A percentile compares a stretch with the other conserved stretches of the same genome.
phyloP scores from a whole-genome alignment of 2,888 invertebrate species.

The Dysmachus trigonus region DNA sequence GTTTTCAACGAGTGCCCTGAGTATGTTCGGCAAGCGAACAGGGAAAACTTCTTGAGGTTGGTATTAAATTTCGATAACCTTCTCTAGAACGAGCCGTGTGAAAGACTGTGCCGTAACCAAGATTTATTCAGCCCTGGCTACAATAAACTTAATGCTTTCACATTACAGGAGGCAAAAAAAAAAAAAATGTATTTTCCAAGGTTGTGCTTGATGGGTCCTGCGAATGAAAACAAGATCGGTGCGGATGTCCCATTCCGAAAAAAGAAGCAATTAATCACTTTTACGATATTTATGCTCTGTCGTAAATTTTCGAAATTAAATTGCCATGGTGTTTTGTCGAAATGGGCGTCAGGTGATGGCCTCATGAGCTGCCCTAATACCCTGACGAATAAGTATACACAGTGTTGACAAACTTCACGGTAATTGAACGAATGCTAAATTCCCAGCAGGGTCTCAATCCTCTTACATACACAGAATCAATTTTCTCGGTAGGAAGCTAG shows the following conservation, averaged over 20 bases:
- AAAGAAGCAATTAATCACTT: neutral
- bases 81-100: neutral
- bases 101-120: neutral
- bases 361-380: neutral
- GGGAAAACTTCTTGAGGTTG: neutral
- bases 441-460: neutral
- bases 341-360: neutral
- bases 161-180: neutral
- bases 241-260: neutral
- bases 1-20: neutral
- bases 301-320: neutral
- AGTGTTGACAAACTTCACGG: neutral
- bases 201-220: neutral
- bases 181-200: neutral
- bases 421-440: neutral
- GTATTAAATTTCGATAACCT: neutral
- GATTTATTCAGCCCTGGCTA: neutral
- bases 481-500: neutral
- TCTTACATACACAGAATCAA: neutral
- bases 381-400: neutral
- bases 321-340: neutral
- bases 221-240: neutral
- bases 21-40: neutral
- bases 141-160: neutral
- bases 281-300: neutral